phyloP scores from a whole-genome alignment of 2,888 invertebrate genomes.

The Drosophila flavopinicola region DNA sequence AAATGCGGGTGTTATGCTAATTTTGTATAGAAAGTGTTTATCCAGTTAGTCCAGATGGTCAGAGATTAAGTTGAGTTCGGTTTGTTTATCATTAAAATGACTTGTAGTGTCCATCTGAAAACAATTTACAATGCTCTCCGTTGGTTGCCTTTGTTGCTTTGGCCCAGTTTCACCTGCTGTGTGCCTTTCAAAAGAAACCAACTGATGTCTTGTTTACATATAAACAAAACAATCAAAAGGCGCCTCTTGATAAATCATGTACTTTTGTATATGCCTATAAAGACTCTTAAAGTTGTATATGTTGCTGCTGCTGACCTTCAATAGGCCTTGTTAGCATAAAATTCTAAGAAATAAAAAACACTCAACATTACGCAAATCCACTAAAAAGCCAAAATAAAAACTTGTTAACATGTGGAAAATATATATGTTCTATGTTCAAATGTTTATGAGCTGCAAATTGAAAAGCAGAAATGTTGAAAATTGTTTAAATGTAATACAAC shows the following conservation, averaged over 20 bases:
- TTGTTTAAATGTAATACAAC: constrained; percentile 13
- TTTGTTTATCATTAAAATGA: constrained; percentile 40
- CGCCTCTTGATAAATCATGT: constrained; percentile 42
- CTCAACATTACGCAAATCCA: constrained; percentile 53
- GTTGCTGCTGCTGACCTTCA: constrained; percentile 38
- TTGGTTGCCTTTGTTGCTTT: constrained; percentile 13
- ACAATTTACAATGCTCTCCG: constrained; percentile 17
- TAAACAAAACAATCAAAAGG: constrained; percentile 41
- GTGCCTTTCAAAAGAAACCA: constrained; percentile 17
- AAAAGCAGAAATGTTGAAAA: background rate
- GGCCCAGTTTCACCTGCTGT: constrained; percentile 38
- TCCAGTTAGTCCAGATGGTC: constrained; percentile 6
- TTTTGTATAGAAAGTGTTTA: constrained; percentile 26
- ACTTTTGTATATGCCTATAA: constrained; percentile 6
- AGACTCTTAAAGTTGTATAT: background rate
- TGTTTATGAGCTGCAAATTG: constrained; percentile 30
- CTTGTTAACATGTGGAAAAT: constrained; percentile 11
- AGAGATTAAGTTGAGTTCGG: background rate
- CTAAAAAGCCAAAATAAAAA: constrained; percentile 14
- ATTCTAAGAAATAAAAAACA: constrained; percentile 9
- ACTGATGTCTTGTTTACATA: constrained; percentile 30
- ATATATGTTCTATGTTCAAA: constrained; percentile 6
- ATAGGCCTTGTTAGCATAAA: constrained; percentile 30
- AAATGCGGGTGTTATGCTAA: constrained; percentile 32
- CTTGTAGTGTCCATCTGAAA: constrained; percentile 32